phyloP scores from a whole-genome alignment of 2,888 invertebrate species.

The Tridacna crocea region DNA sequence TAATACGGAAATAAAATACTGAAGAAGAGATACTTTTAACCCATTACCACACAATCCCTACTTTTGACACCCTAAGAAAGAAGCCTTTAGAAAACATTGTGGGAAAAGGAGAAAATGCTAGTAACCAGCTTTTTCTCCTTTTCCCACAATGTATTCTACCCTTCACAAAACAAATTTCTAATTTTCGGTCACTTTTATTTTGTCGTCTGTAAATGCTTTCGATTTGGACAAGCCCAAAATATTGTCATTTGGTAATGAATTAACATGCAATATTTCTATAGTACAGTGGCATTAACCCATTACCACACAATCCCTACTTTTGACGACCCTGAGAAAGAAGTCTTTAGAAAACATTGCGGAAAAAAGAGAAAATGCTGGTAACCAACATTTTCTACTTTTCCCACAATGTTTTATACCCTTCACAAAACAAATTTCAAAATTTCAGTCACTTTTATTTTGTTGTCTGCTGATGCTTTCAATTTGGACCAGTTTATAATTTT shows the following conservation, averaged over 20 bases:
- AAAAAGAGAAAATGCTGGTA: background rate
- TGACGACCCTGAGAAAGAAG: background rate
- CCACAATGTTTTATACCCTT: constrained; percentile 1
- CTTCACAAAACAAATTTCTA: background rate
- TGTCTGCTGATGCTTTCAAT: background rate
- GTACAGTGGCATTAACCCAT: no score
- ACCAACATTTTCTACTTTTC: background rate
- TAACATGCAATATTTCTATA: no score
- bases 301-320: background rate
- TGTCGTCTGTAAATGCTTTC: background rate
- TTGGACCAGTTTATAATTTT: background rate
- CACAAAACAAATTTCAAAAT: background rate
- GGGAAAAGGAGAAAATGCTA: background rate
- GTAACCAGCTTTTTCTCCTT: background rate
- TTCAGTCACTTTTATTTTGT: background rate
- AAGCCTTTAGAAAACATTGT: background rate
- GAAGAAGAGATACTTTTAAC: background rate
- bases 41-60: background rate
- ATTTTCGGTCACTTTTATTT: background rate
- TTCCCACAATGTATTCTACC: constrained; percentile 3
- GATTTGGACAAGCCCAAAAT: background rate
- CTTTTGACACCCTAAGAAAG: background rate
- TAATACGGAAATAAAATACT: no score
- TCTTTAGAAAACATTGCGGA: background rate
- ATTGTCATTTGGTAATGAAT: background rate